Evolutionary conservation across 1,140 invertebrate species (phyloP).

Genomic region (Lysiphlebus fabarum): DNA sequence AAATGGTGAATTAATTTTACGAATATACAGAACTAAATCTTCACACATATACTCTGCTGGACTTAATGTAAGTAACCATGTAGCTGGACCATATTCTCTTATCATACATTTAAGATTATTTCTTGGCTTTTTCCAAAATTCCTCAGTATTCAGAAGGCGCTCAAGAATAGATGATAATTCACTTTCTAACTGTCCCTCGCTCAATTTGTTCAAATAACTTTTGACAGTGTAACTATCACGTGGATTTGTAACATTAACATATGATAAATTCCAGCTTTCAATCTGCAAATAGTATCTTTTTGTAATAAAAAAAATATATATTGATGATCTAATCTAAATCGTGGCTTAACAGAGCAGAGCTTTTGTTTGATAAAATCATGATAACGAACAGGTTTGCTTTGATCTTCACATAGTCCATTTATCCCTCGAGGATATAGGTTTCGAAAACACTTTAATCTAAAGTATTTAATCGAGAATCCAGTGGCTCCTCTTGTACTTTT

Average conservation of each 20-base stretch:
- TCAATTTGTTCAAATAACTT: conserved; percentile 6
- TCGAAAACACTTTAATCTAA: conserved; percentile 40
- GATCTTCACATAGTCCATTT: conserved; percentile 33
- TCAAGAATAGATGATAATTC: conserved; percentile 4
- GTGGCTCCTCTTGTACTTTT: conserved; percentile 31
- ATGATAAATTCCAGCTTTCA: conserved; percentile 32
- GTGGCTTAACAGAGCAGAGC: conserved; percentile 32
- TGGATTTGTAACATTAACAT: conserved; percentile 24
- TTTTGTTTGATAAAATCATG: conserved; percentile 34
- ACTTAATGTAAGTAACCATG: conserved; percentile 47
- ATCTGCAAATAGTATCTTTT: conserved; percentile 34
- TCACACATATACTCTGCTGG: conserved; percentile 42
- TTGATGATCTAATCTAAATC: conserved; percentile 36
- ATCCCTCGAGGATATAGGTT: conserved; percentile 35
- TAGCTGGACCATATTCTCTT: conserved; percentile 40
- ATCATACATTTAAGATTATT: conserved; percentile 29
- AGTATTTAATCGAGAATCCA: conserved; percentile 29
- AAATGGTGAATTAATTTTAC: conserved; percentile 28
- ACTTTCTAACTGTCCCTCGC: conserved; percentile 9
- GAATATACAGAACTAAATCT: conserved; percentile 39
- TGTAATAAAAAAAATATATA: conserved; percentile 38
- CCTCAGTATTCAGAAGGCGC: conserved; percentile 11
- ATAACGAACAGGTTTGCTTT: conserved; percentile 26
- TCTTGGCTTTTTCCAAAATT: conserved; percentile 15
- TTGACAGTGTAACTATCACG: too few relatives aligned